A percentile compares a stretch with the other conserved stretches of the same genome.
Conservation (phyloP, 92 coral and sea anemone genomes). For the Porites rus region DNA sequence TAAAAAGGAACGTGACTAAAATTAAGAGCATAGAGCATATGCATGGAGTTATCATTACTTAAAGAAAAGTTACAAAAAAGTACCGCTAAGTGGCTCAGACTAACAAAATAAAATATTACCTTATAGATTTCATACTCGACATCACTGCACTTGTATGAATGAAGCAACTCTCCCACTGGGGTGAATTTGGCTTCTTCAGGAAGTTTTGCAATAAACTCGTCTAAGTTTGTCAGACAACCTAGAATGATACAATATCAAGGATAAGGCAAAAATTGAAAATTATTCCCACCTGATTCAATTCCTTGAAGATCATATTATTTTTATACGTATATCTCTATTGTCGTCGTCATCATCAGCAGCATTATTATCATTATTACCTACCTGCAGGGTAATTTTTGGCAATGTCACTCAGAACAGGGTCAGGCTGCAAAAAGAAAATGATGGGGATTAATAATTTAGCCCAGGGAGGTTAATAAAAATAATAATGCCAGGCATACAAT, state of each 20-base stretch:
- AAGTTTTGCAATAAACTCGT: constrained; percentile 93
- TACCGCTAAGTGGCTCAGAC: too few species aligned
- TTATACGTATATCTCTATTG: too few species aligned
- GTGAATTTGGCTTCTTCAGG: constrained; percentile 83
- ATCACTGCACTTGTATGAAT: constrained; percentile 66
- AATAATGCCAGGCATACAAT: not conserved
- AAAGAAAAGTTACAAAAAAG: too few species aligned
- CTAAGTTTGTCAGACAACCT: constrained; percentile 82
- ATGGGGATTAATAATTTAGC: not conserved
- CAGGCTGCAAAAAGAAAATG: constrained; percentile 41
- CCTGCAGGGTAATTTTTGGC: constrained; percentile 57
- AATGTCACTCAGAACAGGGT: constrained; percentile 50
- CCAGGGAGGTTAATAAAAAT: not conserved
- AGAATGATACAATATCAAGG: not conserved
- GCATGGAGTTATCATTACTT: too few species aligned
- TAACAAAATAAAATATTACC: constrained; percentile 30
- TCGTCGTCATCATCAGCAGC: too few species aligned
- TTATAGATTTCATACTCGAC: constrained; percentile 84
- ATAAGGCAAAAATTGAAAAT: not conserved
- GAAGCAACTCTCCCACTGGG: constrained; percentile 94
- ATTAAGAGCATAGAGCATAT: too few species aligned
- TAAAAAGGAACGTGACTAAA: too few species aligned
- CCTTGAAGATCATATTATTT: too few species aligned
- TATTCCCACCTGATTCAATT: too few species aligned
- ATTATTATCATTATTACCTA: not conserved